A percentile compares a stretch with the other conserved stretches of the same genome.
Conservation (phyloP, 2,113 vertebrate genomes). For the Hypomesus transpacificus region DNA sequence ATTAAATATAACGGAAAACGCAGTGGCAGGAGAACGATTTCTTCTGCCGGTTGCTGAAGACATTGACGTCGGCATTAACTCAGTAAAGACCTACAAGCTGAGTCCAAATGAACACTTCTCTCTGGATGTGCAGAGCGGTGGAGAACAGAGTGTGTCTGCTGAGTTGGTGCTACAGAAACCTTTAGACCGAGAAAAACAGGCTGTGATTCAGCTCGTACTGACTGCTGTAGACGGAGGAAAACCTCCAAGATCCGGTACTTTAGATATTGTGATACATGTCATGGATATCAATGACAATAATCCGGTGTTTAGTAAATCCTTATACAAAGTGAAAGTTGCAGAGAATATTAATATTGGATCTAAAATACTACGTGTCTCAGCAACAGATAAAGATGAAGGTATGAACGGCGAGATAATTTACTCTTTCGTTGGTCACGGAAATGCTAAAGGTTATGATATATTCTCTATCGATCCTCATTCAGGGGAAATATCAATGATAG, state of each 20-base stretch:
- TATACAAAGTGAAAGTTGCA: slow-evolving; percentile 54
- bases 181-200: slow-evolving; percentile 36
- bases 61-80: slow-evolving; percentile 60
- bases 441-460: slow-evolving; percentile 51
- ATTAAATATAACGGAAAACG: slow-evolving; percentile 43
- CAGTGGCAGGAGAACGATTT: slow-evolving; percentile 20
- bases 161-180: slow-evolving; percentile 53
- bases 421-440: slow-evolving; percentile 58
- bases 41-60: slow-evolving; percentile 46
- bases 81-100: slow-evolving; percentile 66
- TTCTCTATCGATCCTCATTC: slow-evolving; percentile 71
- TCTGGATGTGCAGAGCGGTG: slow-evolving; percentile 47
- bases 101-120: slow-evolving; percentile 66
- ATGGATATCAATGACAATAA: too few relatives aligned
- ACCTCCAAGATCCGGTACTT: slow-evolving; percentile 7
- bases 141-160: slow-evolving; percentile 54
- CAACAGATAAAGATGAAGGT: slow-evolving; percentile 62
- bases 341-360: slow-evolving; percentile 59
- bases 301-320: too few relatives aligned
- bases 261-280: slow-evolving; percentile 17
- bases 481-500: slow-evolving; percentile 74
- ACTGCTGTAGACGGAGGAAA: slow-evolving; percentile 66
- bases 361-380: slow-evolving; percentile 44
- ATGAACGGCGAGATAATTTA: slow-evolving; percentile 59
- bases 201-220: slow-evolving; percentile 29